phyloP scores from a whole-genome alignment of 2,113 vertebrate species.

The Elephantulus edwardii region DNA sequence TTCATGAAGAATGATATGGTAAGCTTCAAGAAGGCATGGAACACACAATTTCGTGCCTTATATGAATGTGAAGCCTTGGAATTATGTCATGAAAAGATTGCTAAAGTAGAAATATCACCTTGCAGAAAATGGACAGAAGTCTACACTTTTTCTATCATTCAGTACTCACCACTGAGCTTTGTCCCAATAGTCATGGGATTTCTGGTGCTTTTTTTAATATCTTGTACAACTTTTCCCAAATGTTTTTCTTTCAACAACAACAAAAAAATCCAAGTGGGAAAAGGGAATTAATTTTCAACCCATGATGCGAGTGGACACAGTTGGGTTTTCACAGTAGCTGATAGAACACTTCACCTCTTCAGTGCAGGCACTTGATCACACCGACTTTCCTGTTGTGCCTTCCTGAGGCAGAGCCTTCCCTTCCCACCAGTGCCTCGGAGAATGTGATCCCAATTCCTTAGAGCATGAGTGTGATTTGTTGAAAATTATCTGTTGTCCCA shows the following conservation, averaged over 20 bases:
- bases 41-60: not conserved
- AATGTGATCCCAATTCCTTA: conserved; percentile 57
- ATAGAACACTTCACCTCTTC: conserved; percentile 59
- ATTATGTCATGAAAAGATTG: not conserved
- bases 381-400: conserved; percentile 50
- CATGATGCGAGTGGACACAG: conserved; percentile 17
- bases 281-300: conserved; percentile 32
- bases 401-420: conserved; percentile 30
- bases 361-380: conserved; percentile 9
- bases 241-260: conserved; percentile 48
- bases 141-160: not conserved
- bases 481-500: conserved; percentile 67
- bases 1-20: not conserved
- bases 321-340: conserved; percentile 37
- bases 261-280: conserved; percentile 34
- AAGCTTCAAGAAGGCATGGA: not conserved
- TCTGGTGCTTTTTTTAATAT: not conserved
- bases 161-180: not conserved
- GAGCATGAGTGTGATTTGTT: conserved; percentile 58
- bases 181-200: not conserved
- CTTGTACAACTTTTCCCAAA: not conserved
- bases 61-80: not conserved
- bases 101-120: conserved; percentile 12
- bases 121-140: not conserved
- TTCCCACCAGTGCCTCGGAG: conserved; percentile 60